These are phyloP conservation scores for Phalangium opilio DNA, from an alignment of 2,888 invertebrate species.

Conservation along the genomic window DNA sequence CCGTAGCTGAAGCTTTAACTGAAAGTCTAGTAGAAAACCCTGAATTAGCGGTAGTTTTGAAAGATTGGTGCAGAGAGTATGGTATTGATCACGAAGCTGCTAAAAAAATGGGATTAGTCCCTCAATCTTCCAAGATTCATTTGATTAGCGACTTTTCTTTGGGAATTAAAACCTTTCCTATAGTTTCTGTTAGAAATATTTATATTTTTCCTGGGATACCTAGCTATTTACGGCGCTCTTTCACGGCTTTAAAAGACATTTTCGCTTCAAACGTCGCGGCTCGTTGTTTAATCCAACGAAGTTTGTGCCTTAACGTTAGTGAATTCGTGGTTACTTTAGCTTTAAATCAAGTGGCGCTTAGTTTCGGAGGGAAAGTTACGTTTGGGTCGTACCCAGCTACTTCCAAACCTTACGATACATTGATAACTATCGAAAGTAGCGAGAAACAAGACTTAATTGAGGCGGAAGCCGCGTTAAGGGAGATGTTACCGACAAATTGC, in stretches of 20 bases:
- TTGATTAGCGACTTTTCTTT: constrained; percentile 32
- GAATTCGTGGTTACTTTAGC: constrained; percentile 27
- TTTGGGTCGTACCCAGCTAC: constrained; percentile 44
- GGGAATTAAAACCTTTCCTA: constrained; percentile 35
- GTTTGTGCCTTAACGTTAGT: constrained; percentile 11
- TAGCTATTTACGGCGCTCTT: constrained; percentile 34
- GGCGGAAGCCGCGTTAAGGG: constrained; percentile 30
- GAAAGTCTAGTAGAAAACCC: constrained; percentile 30
- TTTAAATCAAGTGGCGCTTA: constrained; percentile 35
- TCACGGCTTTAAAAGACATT: constrained; percentile 21
- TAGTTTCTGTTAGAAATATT: constrained; percentile 43
- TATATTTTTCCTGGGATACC: constrained; percentile 57
- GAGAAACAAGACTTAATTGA: constrained; percentile 27
- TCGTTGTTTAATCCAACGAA: constrained; percentile 2
- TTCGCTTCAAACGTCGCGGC: constrained; percentile 17
- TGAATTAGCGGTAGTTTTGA: constrained; percentile 30
- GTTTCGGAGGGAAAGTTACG: constrained; percentile 34
- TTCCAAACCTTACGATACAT: constrained; percentile 38
- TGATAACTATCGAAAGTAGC: constrained; percentile 38
- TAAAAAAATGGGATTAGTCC: constrained; percentile 28
- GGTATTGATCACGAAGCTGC: constrained; percentile 21
- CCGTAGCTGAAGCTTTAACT: constrained; percentile 38
- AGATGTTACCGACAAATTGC: constrained; percentile 31
- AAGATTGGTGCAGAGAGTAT: constrained; percentile 26
- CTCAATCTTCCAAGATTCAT: constrained; percentile 33